phyloP scores from a whole-genome alignment of 2,113 vertebrate species.

The Cryptomyrus ogoouensis region DNA sequence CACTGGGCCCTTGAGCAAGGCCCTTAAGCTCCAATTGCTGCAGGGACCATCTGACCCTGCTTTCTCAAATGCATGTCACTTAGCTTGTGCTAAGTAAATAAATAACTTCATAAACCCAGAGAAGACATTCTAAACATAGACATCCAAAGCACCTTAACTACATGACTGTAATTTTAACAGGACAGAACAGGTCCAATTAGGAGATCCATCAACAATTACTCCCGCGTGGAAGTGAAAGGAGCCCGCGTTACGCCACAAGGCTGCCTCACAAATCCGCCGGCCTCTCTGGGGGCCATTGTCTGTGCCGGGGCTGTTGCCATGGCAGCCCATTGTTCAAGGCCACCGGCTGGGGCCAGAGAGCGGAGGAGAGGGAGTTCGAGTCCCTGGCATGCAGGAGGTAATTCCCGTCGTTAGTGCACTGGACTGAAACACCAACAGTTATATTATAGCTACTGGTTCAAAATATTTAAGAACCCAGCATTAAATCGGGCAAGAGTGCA shows the following conservation, averaged over 20 bases:
- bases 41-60: background rate
- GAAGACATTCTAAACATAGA: background rate
- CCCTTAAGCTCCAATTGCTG: background rate
- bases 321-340: slow-evolving; percentile 43
- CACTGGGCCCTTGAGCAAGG: background rate
- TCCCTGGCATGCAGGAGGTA: background rate
- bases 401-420: background rate
- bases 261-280: background rate
- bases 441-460: background rate
- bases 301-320: slow-evolving; percentile 43
- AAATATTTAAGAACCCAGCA: background rate
- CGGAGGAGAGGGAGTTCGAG: background rate
- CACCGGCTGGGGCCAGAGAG: slow-evolving; percentile 10
- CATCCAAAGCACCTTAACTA: background rate
- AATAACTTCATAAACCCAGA: background rate
- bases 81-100: background rate
- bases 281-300: slow-evolving; percentile 30
- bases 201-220: background rate
- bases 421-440: background rate
- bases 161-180: background rate
- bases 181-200: background rate
- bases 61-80: background rate
- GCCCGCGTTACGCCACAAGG: background rate
- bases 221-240: background rate
- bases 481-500: background rate